Evolutionary conservation across 2,888 invertebrate genomes (phyloP).

Genomic region (Falcaria lacertinaria): DNA sequence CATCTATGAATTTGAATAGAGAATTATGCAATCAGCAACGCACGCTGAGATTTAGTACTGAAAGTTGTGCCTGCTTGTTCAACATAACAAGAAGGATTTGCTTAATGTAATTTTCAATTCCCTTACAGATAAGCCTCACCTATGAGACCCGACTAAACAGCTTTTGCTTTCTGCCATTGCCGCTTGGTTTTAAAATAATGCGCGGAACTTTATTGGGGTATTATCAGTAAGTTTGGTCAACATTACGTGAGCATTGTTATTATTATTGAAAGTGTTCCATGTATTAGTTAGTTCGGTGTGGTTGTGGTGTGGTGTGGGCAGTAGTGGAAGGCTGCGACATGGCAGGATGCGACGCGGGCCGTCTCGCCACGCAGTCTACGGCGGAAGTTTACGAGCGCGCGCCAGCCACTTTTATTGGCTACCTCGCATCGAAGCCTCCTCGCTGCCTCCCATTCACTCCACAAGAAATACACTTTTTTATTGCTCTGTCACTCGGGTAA

Average conservation of each 20-base stretch:
- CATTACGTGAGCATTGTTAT: too few relatives aligned
- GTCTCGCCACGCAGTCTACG: conserved; percentile 78
- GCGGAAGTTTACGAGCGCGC: conserved; percentile 68
- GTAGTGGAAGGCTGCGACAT: conserved; percentile 24
- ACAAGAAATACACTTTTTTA: conserved; percentile 77
- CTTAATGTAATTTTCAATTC: too few relatives aligned
- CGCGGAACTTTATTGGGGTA: too few relatives aligned
- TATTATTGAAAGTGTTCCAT: not conserved
- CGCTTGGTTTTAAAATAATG: too few relatives aligned
- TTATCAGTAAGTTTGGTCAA: too few relatives aligned
- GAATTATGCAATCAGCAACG: conserved; percentile 11
- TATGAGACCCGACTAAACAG: too few relatives aligned
- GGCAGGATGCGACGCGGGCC: conserved; percentile 30
- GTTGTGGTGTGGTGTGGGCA: conserved; percentile 8
- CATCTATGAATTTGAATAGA: conserved; percentile 35
- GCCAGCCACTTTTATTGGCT: conserved; percentile 77
- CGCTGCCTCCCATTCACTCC: conserved; percentile 76
- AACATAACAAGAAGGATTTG: too few relatives aligned
- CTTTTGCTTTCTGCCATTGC: too few relatives aligned
- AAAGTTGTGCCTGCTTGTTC: too few relatives aligned
- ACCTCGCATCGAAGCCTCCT: conserved; percentile 74
- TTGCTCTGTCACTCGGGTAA: conserved; percentile 77
- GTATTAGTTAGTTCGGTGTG: not conserved
- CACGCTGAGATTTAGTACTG: conserved; percentile 5
- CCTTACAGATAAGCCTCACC: too few relatives aligned